These are phyloP conservation scores for Margaritifera margaritifera DNA, from an alignment of 2,888 invertebrate species.

Conservation along the genomic window DNA sequence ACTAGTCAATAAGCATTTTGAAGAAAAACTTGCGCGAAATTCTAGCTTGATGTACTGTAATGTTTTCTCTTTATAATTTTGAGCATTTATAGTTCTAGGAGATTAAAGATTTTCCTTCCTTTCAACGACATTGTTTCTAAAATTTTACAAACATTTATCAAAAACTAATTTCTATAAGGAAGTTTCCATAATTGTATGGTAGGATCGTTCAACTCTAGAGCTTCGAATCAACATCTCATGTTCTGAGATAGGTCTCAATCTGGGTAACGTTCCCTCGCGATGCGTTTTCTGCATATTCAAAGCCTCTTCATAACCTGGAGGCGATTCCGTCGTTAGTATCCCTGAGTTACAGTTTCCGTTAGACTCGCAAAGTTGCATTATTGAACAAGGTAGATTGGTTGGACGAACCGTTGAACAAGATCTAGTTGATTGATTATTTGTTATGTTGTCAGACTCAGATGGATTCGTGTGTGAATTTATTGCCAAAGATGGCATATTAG, in stretches of 20 bases:
- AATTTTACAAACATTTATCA: too few species aligned
- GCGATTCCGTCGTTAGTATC: constrained; percentile 28
- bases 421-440: constrained; percentile 20
- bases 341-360: background rate
- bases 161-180: constrained; percentile 13
- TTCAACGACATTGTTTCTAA: too few species aligned
- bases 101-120: too few species aligned
- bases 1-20: too few species aligned
- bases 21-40: too few species aligned
- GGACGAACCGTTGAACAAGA: background rate
- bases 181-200: constrained; percentile 34
- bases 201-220: constrained; percentile 7
- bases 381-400: background rate
- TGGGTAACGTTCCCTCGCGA: background rate
- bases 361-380: background rate
- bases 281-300: constrained; percentile 39
- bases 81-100: too few species aligned
- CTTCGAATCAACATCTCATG: background rate
- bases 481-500: background rate
- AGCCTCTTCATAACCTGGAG: constrained; percentile 42
- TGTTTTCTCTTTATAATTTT: too few species aligned
- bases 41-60: too few species aligned
- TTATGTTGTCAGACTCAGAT: constrained; percentile 26
- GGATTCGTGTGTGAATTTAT: constrained; percentile 23
- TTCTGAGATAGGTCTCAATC: constrained; percentile 12